These are phyloP conservation scores for Drosophila sulfurigaster DNA, from an alignment of 1,140 invertebrate genomes.

Conservation along the genomic window DNA sequence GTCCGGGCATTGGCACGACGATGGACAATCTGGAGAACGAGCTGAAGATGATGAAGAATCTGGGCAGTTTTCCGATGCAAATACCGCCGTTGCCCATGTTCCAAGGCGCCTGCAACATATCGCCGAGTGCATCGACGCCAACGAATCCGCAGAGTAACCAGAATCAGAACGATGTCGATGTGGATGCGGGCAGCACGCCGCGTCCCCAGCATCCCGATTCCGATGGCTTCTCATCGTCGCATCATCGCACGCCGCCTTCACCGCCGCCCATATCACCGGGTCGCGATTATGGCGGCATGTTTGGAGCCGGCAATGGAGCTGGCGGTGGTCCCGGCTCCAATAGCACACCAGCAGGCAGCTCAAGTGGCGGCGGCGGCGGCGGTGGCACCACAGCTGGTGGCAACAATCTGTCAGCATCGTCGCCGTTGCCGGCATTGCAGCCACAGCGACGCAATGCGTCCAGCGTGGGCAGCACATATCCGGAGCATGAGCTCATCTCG, in stretches of 20 bases:
- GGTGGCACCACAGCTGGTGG: conserved; percentile 31
- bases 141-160: conserved; percentile 82
- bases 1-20: conserved; percentile 47
- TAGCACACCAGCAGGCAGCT: conserved; percentile 75
- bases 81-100: conserved; percentile 84
- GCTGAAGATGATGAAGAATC: conserved; percentile 84
- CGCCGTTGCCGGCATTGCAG: conserved; percentile 77
- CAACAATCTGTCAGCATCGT: conserved; percentile 82
- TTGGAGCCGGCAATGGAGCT: conserved; percentile 53
- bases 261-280: conserved; percentile 83
- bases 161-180: conserved; percentile 84
- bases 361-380: conserved; percentile 67
- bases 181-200: conserved; percentile 81
- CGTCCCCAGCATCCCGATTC: conserved; percentile 76
- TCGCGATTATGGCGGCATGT: conserved; percentile 78
- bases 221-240: conserved; percentile 77
- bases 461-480: conserved; percentile 82
- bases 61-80: conserved; percentile 84
- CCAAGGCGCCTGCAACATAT: conserved; percentile 79
- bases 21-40: conserved; percentile 84
- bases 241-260: conserved; percentile 81
- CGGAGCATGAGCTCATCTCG: conserved; percentile 84
- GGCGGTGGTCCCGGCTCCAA: conserved; percentile 64
- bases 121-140: conserved; percentile 76
- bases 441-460: conserved; percentile 76